Evolutionary conservation across 2,113 vertebrate genomes (phyloP), one percentile per base, ranked within the genome.

Genomic region (Trematomus loennbergii): DNA sequence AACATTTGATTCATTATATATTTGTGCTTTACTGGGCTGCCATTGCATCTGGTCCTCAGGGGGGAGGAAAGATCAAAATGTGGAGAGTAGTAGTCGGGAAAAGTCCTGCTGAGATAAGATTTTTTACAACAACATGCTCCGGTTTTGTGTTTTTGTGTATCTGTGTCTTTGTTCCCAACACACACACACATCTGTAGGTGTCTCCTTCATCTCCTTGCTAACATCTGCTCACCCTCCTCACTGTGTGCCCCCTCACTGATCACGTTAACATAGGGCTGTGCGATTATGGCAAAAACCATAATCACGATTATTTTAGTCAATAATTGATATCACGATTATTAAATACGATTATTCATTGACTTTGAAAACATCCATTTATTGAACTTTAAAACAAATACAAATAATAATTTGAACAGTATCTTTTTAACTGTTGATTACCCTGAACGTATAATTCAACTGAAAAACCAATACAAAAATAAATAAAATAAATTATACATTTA

Each of bases 1-100:
- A 83, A 71, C 43, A 57, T 58, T 78, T 49, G 70, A 87, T 89
- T 82, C 66, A 90, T 70, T 85, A 88, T 71, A 72, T 72, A 64
- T 67, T 81, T 80, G 64, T 66, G 72, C 53, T 87, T 66, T 33
- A 70, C 55, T 40, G 20, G 50, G 25, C 43, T 18, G 2, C 59
- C 74, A 29, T 20, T 86, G 82, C 57, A 40, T 63, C 59, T 29
- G 58, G 22, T 54, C 81, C 29, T 60, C 43, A 0, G 70, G 18
- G 62, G 68, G 16, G n/a, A 49, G 60, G 57, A 65, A 63, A 54
- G 18, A 17, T 59, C 43, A 25, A 53, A 57, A 25, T 45, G 45
- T 36, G 77, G 61, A n/a, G 45, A 61, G 57, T 57, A 65, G 53
- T 57, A 64, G 50, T 33, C 29, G 49, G 68, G 33, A 87, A 84